A percentile compares a stretch with the other conserved stretches of the same genome.
Evolutionary conservation across 2,113 vertebrate species (phyloP).

Genomic region (Urocynchramus pylzowi): DNA sequence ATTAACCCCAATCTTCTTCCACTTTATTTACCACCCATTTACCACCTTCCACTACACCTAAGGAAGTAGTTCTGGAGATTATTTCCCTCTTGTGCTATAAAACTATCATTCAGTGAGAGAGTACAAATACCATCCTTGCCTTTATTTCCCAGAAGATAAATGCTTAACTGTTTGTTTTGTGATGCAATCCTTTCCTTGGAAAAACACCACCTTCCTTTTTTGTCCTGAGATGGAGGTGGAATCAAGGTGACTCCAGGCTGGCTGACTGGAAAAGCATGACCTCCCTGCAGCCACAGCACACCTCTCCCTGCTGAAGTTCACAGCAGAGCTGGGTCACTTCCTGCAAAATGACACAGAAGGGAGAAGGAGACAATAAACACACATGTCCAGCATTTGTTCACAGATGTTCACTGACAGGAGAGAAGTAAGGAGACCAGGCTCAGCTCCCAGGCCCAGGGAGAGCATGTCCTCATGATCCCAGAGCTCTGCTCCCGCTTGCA

Average conservation of each 20-base stretch:
- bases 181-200: not conserved
- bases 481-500: not conserved
- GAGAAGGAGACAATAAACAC: not conserved
- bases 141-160: not conserved
- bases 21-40: not conserved
- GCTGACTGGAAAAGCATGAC: fast-evolving
- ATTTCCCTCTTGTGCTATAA: not conserved
- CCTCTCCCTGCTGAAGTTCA: not conserved
- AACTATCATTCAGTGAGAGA: not conserved
- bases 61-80: not conserved
- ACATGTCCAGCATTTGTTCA: not conserved
- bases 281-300: not conserved
- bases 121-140: not conserved
- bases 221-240: not conserved
- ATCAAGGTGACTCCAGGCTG: not conserved
- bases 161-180: not conserved
- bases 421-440: not conserved
- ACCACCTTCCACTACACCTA: not conserved
- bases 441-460: not conserved
- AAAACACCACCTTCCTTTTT: not conserved
- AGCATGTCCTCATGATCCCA: not conserved
- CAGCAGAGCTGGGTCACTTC: not conserved
- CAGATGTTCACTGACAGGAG: not conserved
- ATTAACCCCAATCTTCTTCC: not conserved
- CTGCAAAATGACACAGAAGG: not conserved